Percentiles rank a stretch among this genome's conserved stretches.
These are phyloP conservation scores for Elegia similella DNA, from an alignment of 2,888 invertebrate species.

Conservation along the genomic window DNA sequence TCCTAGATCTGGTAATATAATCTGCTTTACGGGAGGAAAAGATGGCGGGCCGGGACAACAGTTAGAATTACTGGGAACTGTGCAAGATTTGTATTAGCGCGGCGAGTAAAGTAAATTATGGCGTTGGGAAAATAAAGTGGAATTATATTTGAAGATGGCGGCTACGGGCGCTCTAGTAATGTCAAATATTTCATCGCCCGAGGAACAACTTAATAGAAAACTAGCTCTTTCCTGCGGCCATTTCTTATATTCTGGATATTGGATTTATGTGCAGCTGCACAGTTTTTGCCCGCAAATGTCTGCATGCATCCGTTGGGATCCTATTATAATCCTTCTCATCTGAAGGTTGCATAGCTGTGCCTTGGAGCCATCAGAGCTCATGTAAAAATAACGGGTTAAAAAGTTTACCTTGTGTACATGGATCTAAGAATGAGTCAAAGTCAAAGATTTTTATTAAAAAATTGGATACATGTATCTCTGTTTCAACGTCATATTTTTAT, in stretches of 20 bases:
- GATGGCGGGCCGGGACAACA: background rate
- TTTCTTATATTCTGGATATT: background rate
- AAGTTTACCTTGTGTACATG: too few species aligned
- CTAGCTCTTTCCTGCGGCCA: background rate
- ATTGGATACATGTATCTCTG: too few species aligned
- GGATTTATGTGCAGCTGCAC: too few species aligned
- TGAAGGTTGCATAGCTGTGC: too few species aligned
- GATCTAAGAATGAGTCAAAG: too few species aligned
- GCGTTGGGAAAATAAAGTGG: background rate
- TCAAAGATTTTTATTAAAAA: too few species aligned
- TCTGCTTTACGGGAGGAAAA: background rate
- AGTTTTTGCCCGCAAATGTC: too few species aligned
- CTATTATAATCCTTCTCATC: too few species aligned
- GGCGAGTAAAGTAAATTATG: background rate
- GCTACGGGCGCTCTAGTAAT: background rate
- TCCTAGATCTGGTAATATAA: slow-evolving; percentile 16
- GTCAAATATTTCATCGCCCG: background rate
- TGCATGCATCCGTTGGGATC: too few species aligned
- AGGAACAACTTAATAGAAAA: background rate
- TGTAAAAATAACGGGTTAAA: too few species aligned
- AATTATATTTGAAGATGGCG: background rate
- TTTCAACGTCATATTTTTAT: too few species aligned
- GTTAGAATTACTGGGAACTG: background rate
- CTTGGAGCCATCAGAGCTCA: too few species aligned
- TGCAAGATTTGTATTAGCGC: background rate